These are phyloP conservation scores for Drosophila carrolli DNA, from an alignment of 1,140 invertebrate species.

Conservation along the genomic window DNA sequence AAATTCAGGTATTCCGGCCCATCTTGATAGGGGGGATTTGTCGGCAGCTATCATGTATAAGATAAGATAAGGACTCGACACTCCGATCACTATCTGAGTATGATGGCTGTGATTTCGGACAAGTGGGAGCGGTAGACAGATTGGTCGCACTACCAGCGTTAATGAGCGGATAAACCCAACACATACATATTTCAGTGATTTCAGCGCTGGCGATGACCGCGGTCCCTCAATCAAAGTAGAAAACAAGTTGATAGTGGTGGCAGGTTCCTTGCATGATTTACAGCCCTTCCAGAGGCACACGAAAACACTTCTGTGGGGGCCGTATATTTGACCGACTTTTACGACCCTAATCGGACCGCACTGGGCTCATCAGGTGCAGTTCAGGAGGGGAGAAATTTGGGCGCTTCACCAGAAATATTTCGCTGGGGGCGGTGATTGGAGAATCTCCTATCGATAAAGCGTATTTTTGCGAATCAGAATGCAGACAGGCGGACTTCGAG, in stretches of 20 bases:
- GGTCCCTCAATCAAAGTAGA: not conserved
- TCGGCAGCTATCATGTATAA: not conserved
- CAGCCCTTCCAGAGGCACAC: slow-evolving; percentile 2
- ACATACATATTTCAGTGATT: not conserved
- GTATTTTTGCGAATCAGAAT: slow-evolving; percentile 12
- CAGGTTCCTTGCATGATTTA: slow-evolving; percentile 10
- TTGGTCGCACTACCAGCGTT: not conserved
- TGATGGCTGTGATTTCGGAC: slow-evolving; percentile 11
- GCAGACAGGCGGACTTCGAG: slow-evolving; percentile 5
- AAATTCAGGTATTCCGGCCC: slow-evolving; percentile 23
- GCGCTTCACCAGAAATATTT: too few relatives aligned
- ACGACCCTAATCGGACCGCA: slow-evolving; percentile 9
- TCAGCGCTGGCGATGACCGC: not conserved
- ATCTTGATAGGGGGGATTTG: slow-evolving; percentile 1
- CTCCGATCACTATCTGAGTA: not conserved
- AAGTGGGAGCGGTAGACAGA: slow-evolving; percentile 2
- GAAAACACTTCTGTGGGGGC: slow-evolving; percentile 7
- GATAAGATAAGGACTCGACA: slow-evolving; percentile 14
- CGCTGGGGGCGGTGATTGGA: not conserved
- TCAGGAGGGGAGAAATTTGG: not conserved
- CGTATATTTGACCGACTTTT: slow-evolving; percentile 21
- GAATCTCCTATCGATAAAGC: slow-evolving; percentile 1
- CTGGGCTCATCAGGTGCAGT: too few relatives aligned
- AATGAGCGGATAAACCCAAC: not conserved
- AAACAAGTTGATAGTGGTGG: slow-evolving; percentile 13